These are phyloP conservation scores for Apotomis capreana DNA, from an alignment of 2,888 invertebrate genomes.

Conservation along the genomic window DNA sequence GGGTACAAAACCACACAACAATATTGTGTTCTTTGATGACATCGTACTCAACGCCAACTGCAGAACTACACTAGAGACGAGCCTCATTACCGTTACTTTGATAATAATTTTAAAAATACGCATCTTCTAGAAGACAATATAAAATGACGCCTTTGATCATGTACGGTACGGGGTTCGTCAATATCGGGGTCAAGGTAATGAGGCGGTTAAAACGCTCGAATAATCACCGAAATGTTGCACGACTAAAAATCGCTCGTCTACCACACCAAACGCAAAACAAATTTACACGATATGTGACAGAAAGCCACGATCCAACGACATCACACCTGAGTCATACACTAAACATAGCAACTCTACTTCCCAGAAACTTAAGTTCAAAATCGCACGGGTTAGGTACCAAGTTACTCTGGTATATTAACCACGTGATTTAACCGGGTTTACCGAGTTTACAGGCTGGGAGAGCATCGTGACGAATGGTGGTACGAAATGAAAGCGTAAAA, in stretches of 20 bases:
- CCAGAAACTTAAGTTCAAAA: background rate
- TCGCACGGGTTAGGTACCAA: background rate
- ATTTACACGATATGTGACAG: conserved; percentile 27
- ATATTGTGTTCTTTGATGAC: too few species aligned
- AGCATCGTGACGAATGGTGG: background rate
- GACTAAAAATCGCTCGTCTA: conserved; percentile 18
- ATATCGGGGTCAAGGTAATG: too few species aligned
- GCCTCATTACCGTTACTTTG: too few species aligned
- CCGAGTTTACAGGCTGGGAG: conserved; percentile 9
- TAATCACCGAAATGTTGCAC: background rate
- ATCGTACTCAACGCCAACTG: too few species aligned
- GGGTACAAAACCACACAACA: too few species aligned
- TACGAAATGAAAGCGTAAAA: conserved; percentile 5
- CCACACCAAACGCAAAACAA: background rate
- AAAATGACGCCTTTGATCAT: too few species aligned
- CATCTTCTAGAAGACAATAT: too few species aligned
- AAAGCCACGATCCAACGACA: conserved; percentile 4
- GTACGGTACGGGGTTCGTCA: too few species aligned
- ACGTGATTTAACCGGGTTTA: conserved; percentile 24
- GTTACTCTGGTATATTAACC: conserved; percentile 10
- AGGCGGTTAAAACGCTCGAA: too few species aligned
- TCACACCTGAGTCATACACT: background rate
- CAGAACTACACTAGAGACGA: too few species aligned
- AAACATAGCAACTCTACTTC: background rate
- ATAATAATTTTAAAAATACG: too few species aligned